Conservation (phyloP, 1,140 invertebrate species). For the Nasonia longicornis region DNA sequence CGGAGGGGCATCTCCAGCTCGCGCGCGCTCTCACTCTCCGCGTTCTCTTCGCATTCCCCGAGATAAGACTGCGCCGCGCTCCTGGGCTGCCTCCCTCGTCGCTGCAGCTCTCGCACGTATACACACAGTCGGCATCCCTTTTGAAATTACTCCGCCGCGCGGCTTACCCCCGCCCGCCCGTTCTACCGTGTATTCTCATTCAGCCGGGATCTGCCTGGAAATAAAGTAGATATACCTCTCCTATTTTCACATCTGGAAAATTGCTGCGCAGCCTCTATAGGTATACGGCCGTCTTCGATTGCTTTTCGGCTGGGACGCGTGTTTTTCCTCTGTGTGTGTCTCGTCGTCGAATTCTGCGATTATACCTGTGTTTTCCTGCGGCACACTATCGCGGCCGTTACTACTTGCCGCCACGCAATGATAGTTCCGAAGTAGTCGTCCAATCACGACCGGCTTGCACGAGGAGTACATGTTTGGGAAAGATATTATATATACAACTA, state of each 20-base stretch:
- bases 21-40: no score
- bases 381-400: no score
- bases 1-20: slow-evolving; percentile 48
- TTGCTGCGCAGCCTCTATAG: slow-evolving; percentile 53
- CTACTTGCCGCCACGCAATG: no score
- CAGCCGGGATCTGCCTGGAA: slow-evolving; percentile 63
- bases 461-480: no score
- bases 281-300: slow-evolving; percentile 18
- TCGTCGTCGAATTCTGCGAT: no score
- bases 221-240: slow-evolving; percentile 69
- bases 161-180: slow-evolving; percentile 64
- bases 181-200: slow-evolving; percentile 67
- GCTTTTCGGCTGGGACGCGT: not conserved
- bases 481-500: no score
- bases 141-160: slow-evolving; percentile 69
- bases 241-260: slow-evolving; percentile 69
- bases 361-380: no score
- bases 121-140: slow-evolving; percentile 56
- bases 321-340: no score
- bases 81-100: slow-evolving; percentile 38
- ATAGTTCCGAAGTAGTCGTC: no score
- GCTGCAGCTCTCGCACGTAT: not conserved
- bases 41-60: slow-evolving; percentile 8
- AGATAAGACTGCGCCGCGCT: slow-evolving; percentile 43
- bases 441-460: no score